Evolutionary conservation across 2,797 vertebrate genomes (phyloP).

Genomic region (Acrossocheilus wenchowensis): DNA sequence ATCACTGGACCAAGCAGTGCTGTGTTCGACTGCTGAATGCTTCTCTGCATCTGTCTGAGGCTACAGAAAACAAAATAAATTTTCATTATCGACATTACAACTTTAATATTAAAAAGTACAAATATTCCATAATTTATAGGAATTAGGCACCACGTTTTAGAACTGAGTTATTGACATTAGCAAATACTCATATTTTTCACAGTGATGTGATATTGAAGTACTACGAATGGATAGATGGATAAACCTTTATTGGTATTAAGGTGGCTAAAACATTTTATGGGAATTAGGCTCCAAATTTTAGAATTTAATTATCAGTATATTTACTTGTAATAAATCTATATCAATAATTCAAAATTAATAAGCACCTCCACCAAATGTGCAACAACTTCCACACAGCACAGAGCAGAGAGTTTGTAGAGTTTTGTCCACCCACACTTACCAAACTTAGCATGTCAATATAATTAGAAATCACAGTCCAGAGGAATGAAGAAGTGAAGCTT

Average conservation of each 20-base stretch:
- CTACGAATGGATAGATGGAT: background rate
- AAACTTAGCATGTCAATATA: background rate
- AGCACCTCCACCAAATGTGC: background rate
- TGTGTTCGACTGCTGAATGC: conserved; percentile 83
- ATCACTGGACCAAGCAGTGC: conserved; percentile 85
- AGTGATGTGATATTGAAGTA: background rate
- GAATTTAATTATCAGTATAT: background rate
- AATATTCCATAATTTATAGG: background rate
- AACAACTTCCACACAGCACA: background rate
- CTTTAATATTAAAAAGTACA: background rate
- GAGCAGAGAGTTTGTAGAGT: background rate
- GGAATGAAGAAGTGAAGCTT: background rate
- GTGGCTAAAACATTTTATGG: background rate
- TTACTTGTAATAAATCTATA: background rate
- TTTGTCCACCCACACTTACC: background rate
- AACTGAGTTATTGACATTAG: background rate
- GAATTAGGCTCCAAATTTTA: background rate
- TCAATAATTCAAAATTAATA: background rate
- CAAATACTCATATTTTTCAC: background rate
- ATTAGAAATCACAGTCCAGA: background rate
- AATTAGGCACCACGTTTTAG: background rate
- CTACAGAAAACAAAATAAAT: conserved; percentile 53
- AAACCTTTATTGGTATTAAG: background rate
- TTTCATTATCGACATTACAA: background rate
- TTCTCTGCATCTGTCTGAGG: conserved; percentile 92